Evolutionary conservation across 1,140 invertebrate species (phyloP).

Genomic region (Zelostemma sp.): DNA sequence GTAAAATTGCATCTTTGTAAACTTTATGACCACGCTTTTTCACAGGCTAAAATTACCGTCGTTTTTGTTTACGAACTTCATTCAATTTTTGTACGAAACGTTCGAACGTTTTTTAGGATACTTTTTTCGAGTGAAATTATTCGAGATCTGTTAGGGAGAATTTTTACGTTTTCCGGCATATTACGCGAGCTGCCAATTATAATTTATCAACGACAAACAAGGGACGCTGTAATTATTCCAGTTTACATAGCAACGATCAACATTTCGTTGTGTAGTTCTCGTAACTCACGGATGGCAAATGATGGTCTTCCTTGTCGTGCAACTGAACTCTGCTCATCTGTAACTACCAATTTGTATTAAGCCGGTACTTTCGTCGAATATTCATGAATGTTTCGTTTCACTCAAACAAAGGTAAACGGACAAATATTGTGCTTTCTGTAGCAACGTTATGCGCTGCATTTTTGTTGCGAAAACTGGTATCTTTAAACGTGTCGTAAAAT

Average conservation of each 20-base stretch:
- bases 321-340: conserved; percentile 25
- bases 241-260: conserved; percentile 24
- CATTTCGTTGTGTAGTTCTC: conserved; percentile 3
- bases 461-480: too few relatives aligned
- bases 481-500: too few relatives aligned
- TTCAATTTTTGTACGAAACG: too few relatives aligned
- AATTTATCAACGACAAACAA: conserved; percentile 22
- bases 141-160: background rate
- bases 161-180: background rate
- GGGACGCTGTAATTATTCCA: conserved; percentile 12
- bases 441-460: background rate
- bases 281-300: conserved; percentile 14
- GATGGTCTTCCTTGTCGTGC: conserved; percentile 26
- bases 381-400: conserved; percentile 20
- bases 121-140: too few relatives aligned
- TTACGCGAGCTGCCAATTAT: conserved; percentile 8
- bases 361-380: background rate
- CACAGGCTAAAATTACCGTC: too few relatives aligned
- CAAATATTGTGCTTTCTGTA: conserved; percentile 3
- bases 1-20: too few relatives aligned
- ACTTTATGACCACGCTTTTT: too few relatives aligned
- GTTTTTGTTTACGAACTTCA: too few relatives aligned
- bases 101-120: too few relatives aligned
- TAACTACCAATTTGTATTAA: conserved; percentile 7
- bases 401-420: background rate